These are phyloP conservation scores for Lasioglossum oenotherae DNA, from an alignment of 2,888 invertebrate genomes.

Conservation along the genomic window DNA sequence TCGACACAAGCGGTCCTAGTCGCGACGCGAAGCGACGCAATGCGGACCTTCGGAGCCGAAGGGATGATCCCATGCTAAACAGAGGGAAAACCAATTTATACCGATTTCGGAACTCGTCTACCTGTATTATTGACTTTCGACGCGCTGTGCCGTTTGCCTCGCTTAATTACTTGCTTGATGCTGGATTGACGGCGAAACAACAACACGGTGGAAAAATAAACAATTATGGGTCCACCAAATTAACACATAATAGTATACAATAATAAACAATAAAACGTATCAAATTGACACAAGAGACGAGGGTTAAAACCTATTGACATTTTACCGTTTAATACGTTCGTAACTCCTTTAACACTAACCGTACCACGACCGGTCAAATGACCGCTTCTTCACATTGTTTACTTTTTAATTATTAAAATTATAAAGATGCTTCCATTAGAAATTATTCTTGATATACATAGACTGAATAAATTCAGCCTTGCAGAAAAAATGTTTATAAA, in stretches of 20 bases:
- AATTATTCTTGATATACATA: too few relatives aligned
- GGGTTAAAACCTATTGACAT: background rate
- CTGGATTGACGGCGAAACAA: background rate
- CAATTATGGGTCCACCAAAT: background rate
- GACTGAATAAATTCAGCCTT: too few relatives aligned
- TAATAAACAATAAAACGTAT: too few relatives aligned
- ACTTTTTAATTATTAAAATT: too few relatives aligned
- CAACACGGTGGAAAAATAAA: background rate
- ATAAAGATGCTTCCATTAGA: too few relatives aligned
- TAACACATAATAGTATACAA: too few relatives aligned
- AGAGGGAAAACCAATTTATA: background rate
- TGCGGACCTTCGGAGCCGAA: slow-evolving; percentile 41
- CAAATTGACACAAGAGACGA: too few relatives aligned
- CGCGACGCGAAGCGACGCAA: slow-evolving; percentile 63
- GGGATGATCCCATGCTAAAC: background rate
- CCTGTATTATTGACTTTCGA: background rate
- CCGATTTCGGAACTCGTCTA: background rate
- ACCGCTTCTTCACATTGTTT: too few relatives aligned
- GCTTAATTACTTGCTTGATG: background rate
- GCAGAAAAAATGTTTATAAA: too few relatives aligned
- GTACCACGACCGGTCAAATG: too few relatives aligned
- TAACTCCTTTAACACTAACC: background rate
- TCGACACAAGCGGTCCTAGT: slow-evolving; percentile 16
- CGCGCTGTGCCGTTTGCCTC: background rate
- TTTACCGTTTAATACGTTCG: background rate